Conservation (phyloP, 2,113 vertebrate genomes). For the Sebastes schlegelii region DNA sequence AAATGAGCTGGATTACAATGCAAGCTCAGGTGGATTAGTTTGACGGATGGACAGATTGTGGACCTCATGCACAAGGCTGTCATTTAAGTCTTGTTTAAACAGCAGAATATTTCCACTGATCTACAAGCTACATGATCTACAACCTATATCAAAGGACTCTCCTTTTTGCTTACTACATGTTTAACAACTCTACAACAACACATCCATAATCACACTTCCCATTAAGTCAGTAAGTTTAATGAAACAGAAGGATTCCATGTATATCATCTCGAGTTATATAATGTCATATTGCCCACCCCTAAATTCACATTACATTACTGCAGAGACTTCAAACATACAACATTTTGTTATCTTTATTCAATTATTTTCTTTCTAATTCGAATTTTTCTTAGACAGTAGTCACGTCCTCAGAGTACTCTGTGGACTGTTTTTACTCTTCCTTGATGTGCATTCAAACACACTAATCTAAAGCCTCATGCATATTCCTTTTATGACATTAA, state of each 20-base stretch:
- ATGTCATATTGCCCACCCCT: not conserved
- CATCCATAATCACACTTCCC: slow-evolving; percentile 9
- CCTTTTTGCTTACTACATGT: not conserved
- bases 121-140: not conserved
- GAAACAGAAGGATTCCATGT: not conserved
- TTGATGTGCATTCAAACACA: too few relatives aligned
- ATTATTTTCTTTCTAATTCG: not conserved
- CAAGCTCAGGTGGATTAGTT: slow-evolving; percentile 35
- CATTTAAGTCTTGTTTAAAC: slow-evolving; percentile 20
- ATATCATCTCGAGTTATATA: not conserved
- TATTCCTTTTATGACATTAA: not conserved
- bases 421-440: not conserved
- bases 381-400: not conserved
- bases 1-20: slow-evolving; percentile 48
- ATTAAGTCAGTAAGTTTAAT: not conserved
- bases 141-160: slow-evolving; percentile 2
- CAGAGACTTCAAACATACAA: not conserved
- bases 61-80: slow-evolving; percentile 8
- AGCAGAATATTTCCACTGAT: slow-evolving; percentile 8
- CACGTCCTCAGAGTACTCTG: too few relatives aligned
- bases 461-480: not conserved
- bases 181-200: not conserved
- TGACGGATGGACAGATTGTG: slow-evolving; percentile 47
- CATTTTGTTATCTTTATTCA: not conserved
- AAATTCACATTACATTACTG: not conserved